Base-by-base conservation (phyloP, 2,113 vertebrate species). In the Cyanoliseus patagonus region DNA sequence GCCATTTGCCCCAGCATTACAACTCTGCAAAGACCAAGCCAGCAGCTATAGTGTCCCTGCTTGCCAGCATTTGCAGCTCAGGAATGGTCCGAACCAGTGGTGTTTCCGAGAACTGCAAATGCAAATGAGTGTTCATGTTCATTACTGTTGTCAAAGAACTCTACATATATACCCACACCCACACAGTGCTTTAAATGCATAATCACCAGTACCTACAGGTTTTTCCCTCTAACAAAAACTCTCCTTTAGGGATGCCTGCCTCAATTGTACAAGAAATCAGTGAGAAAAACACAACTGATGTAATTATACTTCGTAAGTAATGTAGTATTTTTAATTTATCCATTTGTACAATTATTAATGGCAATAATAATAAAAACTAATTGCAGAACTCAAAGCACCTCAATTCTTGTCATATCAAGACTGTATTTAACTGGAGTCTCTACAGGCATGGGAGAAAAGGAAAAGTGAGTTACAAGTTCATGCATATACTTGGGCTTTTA, bases 1-100 rank as follows among this genome's bases (percentile, higher is more conserved):
- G 7, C 15, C 25, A 20, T 5, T 23, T 37, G 53, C 16, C 28
- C 20, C n/a, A 39, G 53, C 69, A 59, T 7, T 1, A 1, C 0
- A 1, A 28, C 44, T 42, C 49, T 20, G 30, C 49, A 74, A 24
- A 30, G 53, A 44, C 46, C 30, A 62, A 19, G 33, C 22, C 76
- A 83, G 39, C 9, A 8, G 5, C 27, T 41, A 1, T 2, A 3
- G 9, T 28, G 17, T 37, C 72, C 67, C 75, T 72, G 44, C 17
- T 42, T 61, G 63, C 16, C 1, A 2, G 3, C 9, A 44, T 2
- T 11, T 35, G 68, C 55, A 84, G 83, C n/a, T 90, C 39, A 57
- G 63, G 72, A 46, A 2, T 5, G 23, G 16, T 19, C 18, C 24
- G 59, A 72, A 30, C 13, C 52, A n/a, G 52, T 24, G 11, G 23